A percentile compares a stretch with the other conserved stretches of the same genome.
phyloP scores from a whole-genome alignment of 1,140 invertebrate genomes.

The Elymnias hypermnestra region DNA sequence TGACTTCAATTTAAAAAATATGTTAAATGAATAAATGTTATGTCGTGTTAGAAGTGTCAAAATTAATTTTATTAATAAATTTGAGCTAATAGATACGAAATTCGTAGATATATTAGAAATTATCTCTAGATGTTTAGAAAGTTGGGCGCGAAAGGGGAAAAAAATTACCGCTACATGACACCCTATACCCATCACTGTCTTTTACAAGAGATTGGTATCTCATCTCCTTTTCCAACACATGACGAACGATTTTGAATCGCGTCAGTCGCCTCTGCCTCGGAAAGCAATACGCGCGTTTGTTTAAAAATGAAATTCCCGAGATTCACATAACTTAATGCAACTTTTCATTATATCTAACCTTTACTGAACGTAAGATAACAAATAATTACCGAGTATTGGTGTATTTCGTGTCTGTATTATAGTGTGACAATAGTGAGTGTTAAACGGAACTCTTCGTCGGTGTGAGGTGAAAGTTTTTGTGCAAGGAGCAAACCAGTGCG shows the following conservation, averaged over 20 bases:
- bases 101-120: conserved; percentile 27
- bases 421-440: conserved; percentile 17
- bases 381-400: too few relatives aligned
- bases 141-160: conserved; percentile 68
- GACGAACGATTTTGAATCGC: conserved; percentile 37
- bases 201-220: conserved; percentile 18
- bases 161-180: conserved; percentile 70
- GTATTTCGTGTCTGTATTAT: too few relatives aligned
- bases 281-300: conserved; percentile 43
- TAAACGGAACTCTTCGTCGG: conserved; percentile 37
- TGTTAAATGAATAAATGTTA: too few relatives aligned
- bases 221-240: conserved; percentile 38
- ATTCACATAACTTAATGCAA: too few relatives aligned
- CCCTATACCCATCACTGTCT: conserved; percentile 47
- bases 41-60: too few relatives aligned
- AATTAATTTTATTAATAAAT: background rate
- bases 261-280: conserved; percentile 44
- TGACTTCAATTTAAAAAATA: too few relatives aligned
- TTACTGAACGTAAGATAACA: too few relatives aligned
- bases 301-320: conserved; percentile 32
- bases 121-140: conserved; percentile 56
- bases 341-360: too few relatives aligned
- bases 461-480: conserved; percentile 50
- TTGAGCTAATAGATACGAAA: conserved; percentile 1
- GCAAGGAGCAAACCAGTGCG: conserved; percentile 33